Percentiles rank a stretch among this genome's conserved stretches.
phyloP scores from a whole-genome alignment of 2,797 vertebrate genomes.

The Xiphophorus birchmanni region DNA sequence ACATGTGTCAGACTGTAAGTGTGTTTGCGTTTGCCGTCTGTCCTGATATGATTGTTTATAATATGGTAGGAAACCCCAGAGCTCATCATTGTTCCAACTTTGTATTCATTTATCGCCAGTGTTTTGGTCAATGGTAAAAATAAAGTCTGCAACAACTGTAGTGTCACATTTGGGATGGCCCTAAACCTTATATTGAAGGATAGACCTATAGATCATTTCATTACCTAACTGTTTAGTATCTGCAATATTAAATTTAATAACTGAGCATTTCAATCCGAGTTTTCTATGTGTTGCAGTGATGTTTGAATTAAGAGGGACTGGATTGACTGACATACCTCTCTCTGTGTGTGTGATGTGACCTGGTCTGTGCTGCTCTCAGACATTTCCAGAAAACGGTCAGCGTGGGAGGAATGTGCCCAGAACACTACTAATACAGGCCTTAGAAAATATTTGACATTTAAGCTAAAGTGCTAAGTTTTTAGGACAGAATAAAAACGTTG shows the following conservation, averaged over 20 bases:
- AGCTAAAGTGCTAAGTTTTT: neutral
- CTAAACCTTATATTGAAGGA: neutral
- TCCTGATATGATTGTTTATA: constrained; percentile 58
- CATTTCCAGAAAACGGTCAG: neutral
- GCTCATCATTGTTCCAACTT: constrained; percentile 55
- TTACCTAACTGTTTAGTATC: neutral
- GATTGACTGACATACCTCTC: neutral
- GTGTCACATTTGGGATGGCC: neutral
- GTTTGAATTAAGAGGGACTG: neutral
- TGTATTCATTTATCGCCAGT: constrained; percentile 58
- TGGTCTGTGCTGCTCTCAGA: neutral
- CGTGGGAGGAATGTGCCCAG: neutral
- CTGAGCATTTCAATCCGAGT: neutral
- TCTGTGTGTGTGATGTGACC: neutral
- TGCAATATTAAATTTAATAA: neutral
- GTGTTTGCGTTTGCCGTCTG: constrained; percentile 76
- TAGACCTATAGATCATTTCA: neutral
- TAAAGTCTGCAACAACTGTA: constrained; percentile 1
- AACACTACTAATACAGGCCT: neutral
- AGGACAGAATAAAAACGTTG: neutral
- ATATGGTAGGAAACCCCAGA: constrained; percentile 30
- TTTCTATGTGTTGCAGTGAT: neutral
- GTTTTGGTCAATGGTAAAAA: constrained; percentile 36
- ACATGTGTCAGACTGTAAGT: constrained; percentile 72
- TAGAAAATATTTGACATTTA: neutral